These are phyloP conservation scores for Anthonomus grandis DNA, from an alignment of 1,140 invertebrate genomes.

Conservation along the genomic window DNA sequence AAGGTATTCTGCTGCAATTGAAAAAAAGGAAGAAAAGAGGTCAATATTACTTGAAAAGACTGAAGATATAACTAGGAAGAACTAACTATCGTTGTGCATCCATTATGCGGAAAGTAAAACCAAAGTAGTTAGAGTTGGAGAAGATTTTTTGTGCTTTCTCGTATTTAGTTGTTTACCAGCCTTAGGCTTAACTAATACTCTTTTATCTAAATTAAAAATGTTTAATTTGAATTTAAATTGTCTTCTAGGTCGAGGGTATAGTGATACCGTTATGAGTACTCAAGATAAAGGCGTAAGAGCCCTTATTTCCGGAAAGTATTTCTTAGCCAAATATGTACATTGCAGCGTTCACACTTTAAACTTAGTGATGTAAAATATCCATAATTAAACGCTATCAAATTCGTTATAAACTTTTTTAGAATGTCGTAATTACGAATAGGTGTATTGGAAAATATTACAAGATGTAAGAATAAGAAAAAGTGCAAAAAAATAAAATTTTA, in stretches of 20 bases:
- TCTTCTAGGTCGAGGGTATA: not conserved
- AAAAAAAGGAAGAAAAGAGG: too few species aligned
- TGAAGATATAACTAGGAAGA: too few species aligned
- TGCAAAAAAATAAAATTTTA: too few species aligned
- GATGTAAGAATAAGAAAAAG: too few species aligned
- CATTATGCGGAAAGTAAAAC: too few species aligned
- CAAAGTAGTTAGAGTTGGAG: too few species aligned
- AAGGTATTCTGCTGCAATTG: too few species aligned
- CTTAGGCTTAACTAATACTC: not conserved
- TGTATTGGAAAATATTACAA: not conserved
- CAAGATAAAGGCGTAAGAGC: not conserved
- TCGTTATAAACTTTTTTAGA: not conserved
- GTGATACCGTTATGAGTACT: not conserved
- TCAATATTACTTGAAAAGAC: too few species aligned
- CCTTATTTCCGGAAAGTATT: not conserved
- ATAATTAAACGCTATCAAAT: not conserved
- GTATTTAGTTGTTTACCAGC: not conserved
- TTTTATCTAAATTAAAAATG: not conserved
- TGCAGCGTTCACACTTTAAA: not conserved
- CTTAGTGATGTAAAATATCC: not conserved
- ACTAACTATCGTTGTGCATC: too few species aligned
- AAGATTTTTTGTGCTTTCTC: not conserved
- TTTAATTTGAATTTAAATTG: not conserved
- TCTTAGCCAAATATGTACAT: not conserved
- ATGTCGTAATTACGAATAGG: not conserved